These are phyloP conservation scores for Phlogophora meticulosa DNA, from an alignment of 2,888 invertebrate species.

Conservation along the genomic window DNA sequence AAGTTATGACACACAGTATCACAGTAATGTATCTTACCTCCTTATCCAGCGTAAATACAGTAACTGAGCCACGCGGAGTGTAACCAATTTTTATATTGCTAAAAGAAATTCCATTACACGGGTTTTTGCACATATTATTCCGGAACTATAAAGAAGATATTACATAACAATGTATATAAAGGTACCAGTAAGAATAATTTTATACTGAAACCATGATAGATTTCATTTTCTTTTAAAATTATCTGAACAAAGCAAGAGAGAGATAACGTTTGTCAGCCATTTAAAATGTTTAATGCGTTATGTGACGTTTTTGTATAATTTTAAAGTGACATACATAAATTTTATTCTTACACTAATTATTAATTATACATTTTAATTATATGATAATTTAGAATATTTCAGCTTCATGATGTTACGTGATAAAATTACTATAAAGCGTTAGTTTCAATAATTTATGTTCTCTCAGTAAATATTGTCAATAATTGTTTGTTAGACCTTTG, in stretches of 20 bases:
- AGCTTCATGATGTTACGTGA: slow-evolving; percentile 77
- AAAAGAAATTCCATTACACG: slow-evolving; percentile 43
- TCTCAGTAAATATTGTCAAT: slow-evolving; percentile 45
- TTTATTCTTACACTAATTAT: slow-evolving; percentile 63
- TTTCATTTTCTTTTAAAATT: slow-evolving; percentile 37
- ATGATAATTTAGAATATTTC: slow-evolving; percentile 88
- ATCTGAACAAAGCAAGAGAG: slow-evolving; percentile 34
- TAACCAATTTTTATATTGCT: slow-evolving; percentile 36
- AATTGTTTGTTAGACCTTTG: too few species aligned
- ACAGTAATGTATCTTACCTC: slow-evolving; percentile 17
- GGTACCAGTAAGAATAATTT: slow-evolving; percentile 31
- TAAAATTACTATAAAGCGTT: slow-evolving; percentile 86
- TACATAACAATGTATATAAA: slow-evolving; percentile 27
- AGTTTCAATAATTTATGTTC: slow-evolving; percentile 67
- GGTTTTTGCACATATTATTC: slow-evolving; percentile 25
- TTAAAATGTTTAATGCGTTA: slow-evolving; percentile 51
- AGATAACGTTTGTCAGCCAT: slow-evolving; percentile 45
- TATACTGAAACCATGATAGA: slow-evolving; percentile 16
- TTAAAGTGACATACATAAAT: slow-evolving; percentile 60
- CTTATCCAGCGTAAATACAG: not conserved
- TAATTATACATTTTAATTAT: slow-evolving; percentile 69
- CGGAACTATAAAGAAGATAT: slow-evolving; percentile 27
- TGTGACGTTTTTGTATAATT: slow-evolving; percentile 56
- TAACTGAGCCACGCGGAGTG: slow-evolving; percentile 16
- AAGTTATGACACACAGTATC: too few species aligned